phyloP scores from a whole-genome alignment of 2,113 vertebrate genomes.

The Nipponia nippon region DNA sequence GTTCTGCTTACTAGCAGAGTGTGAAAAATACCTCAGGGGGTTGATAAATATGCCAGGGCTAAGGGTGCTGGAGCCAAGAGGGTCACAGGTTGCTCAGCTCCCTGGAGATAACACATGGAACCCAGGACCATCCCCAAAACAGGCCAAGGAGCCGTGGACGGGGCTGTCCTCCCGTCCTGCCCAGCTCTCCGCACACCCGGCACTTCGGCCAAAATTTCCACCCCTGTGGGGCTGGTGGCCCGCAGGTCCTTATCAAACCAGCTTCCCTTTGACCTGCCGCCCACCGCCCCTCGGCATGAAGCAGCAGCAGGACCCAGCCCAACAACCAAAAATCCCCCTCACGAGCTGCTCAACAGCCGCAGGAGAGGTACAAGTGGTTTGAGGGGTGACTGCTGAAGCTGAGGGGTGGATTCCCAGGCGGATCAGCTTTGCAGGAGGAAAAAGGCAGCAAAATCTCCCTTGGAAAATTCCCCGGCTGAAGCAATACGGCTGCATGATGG shows the following conservation, averaged over 20 bases:
- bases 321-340: background rate
- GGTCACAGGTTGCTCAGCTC: background rate
- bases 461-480: background rate
- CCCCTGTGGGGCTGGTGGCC: background rate
- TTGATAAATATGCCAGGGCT: accelerated
- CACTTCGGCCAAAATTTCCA: accelerated
- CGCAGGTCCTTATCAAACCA: too few relatives aligned
- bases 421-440: background rate
- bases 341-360: accelerated
- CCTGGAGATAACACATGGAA: background rate
- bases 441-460: background rate
- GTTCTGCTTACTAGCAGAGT: background rate
- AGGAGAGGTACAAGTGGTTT: accelerated
- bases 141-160: background rate
- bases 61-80: background rate
- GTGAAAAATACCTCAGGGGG: background rate
- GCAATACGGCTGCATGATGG: accelerated
- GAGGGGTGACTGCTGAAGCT: accelerated
- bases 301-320: background rate
- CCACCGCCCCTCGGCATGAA: accelerated
- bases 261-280: background rate
- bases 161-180: background rate
- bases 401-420: accelerated
- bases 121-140: background rate
- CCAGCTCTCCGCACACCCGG: background rate